These are phyloP conservation scores for Leptocoma aspasia DNA, from an alignment of 2,113 vertebrate genomes.

Conservation along the genomic window DNA sequence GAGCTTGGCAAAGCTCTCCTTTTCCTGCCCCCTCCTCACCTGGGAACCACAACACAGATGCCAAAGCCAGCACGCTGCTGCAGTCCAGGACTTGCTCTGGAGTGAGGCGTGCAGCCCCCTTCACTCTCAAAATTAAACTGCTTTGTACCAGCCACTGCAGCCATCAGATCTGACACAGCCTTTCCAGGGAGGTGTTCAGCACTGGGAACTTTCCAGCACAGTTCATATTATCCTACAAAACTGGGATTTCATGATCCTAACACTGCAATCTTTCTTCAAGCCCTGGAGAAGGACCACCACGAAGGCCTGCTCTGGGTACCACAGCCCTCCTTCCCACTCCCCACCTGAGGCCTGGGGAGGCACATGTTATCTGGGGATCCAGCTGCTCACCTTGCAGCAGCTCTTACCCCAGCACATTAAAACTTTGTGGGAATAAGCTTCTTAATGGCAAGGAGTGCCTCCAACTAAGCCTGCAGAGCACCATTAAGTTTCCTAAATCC, in stretches of 20 bases:
- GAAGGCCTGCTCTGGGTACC: background rate
- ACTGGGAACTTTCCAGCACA: background rate
- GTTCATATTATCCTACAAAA: background rate
- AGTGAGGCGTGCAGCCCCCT: background rate
- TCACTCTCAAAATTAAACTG: background rate
- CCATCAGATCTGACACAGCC: accelerated
- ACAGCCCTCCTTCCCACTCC: accelerated
- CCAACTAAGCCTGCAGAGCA: background rate
- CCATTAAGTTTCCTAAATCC: background rate
- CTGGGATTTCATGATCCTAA: background rate
- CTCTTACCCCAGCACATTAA: background rate
- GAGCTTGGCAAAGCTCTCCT: background rate
- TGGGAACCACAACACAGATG: background rate
- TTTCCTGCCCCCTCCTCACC: background rate
- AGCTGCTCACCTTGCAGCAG: background rate
- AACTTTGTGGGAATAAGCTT: background rate
- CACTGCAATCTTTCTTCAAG: background rate
- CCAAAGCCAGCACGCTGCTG: background rate
- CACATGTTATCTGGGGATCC: background rate
- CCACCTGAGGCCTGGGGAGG: accelerated
- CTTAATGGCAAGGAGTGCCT: background rate
- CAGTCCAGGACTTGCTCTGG: background rate
- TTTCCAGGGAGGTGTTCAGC: background rate
- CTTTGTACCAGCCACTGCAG: background rate
- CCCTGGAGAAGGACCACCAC: background rate